These are phyloP conservation scores for Hippocampus guttulatus DNA, from an alignment of 2,113 vertebrate species.

Conservation along the genomic window DNA sequence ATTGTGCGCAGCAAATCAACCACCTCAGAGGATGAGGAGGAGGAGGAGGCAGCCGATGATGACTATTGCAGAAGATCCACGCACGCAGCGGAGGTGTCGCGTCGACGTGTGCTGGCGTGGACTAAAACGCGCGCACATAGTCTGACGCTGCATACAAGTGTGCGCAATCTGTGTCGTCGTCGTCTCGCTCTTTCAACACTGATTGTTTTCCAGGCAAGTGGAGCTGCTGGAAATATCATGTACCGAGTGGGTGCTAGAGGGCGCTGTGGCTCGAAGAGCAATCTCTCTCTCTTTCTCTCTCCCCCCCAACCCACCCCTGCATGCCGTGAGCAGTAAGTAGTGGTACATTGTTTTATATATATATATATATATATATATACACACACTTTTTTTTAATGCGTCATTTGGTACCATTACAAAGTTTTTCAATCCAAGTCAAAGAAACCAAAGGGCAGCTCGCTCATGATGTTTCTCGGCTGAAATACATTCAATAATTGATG, in stretches of 20 bases:
- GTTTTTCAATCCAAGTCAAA: not conserved
- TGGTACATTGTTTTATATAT: no score
- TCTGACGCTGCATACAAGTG: not conserved
- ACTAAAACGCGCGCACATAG: conserved; percentile 4
- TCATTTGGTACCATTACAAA: no score
- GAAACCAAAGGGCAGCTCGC: not conserved
- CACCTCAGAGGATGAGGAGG: conserved; percentile 4
- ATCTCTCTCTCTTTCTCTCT: not conserved
- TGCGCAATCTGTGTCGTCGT: conserved; percentile 29
- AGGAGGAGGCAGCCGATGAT: conserved; percentile 4
- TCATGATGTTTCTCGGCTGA: not conserved
- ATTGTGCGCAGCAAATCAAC: conserved; percentile 29
- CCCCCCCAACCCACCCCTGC: not conserved
- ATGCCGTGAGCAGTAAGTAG: not conserved
- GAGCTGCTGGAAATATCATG: conserved; percentile 43
- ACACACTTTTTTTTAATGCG: no score
- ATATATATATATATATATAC: no score
- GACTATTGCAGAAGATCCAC: conserved; percentile 16
- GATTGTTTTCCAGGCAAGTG: conserved; percentile 51
- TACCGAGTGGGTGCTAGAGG: conserved; percentile 63
- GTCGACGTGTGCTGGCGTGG: not conserved
- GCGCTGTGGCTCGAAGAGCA: conserved; percentile 61
- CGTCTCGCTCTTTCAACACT: conserved; percentile 47
- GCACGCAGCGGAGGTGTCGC: not conserved
- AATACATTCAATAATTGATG: not conserved